phyloP scores from a whole-genome alignment of 2,888 invertebrate species.

The Macrosiphum euphorbiae region DNA sequence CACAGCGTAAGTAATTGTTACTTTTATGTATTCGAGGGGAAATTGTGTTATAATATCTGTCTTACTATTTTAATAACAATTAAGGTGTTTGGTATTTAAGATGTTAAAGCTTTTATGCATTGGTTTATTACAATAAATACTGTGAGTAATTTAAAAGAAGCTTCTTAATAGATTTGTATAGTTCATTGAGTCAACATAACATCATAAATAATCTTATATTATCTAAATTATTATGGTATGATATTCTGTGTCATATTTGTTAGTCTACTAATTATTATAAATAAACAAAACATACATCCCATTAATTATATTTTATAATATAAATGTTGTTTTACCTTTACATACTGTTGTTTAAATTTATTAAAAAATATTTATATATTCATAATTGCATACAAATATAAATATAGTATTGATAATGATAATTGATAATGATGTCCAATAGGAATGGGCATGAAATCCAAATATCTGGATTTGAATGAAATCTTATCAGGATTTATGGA shows the following conservation, averaged over 20 bases:
- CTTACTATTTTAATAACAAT: background rate
- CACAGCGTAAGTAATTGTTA: constrained; percentile 48
- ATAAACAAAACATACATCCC: background rate
- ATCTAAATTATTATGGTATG: background rate
- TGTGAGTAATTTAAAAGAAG: background rate
- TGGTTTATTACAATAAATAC: background rate
- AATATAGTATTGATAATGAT: background rate
- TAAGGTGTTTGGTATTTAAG: background rate
- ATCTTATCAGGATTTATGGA: too few relatives aligned
- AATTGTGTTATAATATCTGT: background rate
- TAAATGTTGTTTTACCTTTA: background rate
- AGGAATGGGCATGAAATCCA: too few relatives aligned
- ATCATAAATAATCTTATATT: background rate
- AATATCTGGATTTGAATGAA: too few relatives aligned
- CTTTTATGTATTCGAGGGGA: background rate
- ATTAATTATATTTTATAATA: background rate
- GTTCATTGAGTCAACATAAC: background rate
- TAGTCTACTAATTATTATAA: background rate
- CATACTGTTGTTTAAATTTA: background rate
- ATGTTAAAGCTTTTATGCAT: background rate
- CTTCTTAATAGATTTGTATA: background rate
- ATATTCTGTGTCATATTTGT: background rate
- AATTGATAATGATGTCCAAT: background rate
- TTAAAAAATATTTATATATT: background rate
- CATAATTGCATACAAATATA: background rate